Base-by-base conservation (phyloP, 2,888 invertebrate genomes). In the Xestobium rufovillosum region DNA sequence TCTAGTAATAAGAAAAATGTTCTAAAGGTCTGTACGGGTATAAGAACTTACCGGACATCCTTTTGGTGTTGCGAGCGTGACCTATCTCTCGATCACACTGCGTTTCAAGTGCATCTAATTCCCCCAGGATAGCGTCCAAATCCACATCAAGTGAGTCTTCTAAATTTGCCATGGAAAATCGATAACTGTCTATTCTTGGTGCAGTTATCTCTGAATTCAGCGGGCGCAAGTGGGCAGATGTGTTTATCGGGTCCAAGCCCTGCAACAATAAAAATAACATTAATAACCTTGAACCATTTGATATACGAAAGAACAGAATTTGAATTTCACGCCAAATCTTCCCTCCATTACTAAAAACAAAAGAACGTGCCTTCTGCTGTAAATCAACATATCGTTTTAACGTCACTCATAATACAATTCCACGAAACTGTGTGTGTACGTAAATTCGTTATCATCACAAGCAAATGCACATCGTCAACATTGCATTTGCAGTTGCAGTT, bases 81-180 rank as follows among this genome's bases (percentile, higher is more conserved):
- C 61, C 63, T 41, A 67, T 66, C 58, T 77, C 76, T 44, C 73
- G 70, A 48, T 76, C 76, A 51, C 73, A 76, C 47, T 75, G 75
- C 2, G 72, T 71, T 66, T 94, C 96, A 50, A 97, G 74, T 34
- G 94, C 90, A 65, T 90, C 91, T 35, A 97, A 74, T 64, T 97
- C 96, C 25, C 92, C 94, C 41, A 97, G 75, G 54, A 97, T 94
- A 38, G 94, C 94, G 66, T 97, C 96, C 63, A 97, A 72, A 68
- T 97, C 96, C 33, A 92, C 88, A 67, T 96, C 95, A 61, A 91
- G 91, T 13, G 90, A 88, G 67, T 95, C 95, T 71, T 94, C 91
- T 35, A 94, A 75, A 66, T 92, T 94, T 33, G 92, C 92, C 90
- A 92, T 91, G 34, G 91, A 92, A 67, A 92, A 92, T 55, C 94